These are phyloP conservation scores for Temnothorax longispinosus DNA, from an alignment of 1,140 invertebrate genomes.

Conservation along the genomic window DNA sequence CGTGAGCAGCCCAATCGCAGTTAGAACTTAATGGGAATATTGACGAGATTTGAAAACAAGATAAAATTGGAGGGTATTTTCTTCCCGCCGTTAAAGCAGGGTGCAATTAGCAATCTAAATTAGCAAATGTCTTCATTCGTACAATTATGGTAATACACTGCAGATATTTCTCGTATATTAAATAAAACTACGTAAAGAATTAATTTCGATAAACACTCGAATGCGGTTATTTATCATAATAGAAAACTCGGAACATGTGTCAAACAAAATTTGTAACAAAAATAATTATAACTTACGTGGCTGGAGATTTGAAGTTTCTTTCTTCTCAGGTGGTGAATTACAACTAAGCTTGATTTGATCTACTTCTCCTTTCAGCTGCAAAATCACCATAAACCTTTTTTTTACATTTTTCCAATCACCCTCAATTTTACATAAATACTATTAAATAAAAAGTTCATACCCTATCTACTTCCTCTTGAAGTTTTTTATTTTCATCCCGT, in stretches of 20 bases:
- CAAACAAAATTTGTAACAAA: conserved; percentile 31
- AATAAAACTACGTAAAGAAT: conserved; percentile 1
- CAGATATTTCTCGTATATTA: conserved; percentile 1
- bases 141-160: not conserved
- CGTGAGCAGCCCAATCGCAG: conserved; percentile 27
- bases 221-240: conserved; percentile 1
- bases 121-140: not conserved
- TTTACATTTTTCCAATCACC: conserved; percentile 1
- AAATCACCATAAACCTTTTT: conserved; percentile 2
- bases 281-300: conserved; percentile 73
- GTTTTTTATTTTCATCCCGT: conserved; percentile 79
- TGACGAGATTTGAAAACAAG: conserved; percentile 3
- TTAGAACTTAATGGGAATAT: conserved; percentile 52
- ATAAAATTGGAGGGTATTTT: not conserved
- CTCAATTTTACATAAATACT: not conserved
- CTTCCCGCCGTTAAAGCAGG: conserved; percentile 21
- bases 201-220: not conserved
- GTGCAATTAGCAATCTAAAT: conserved; percentile 47
- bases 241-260: not conserved
- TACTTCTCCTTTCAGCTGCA: conserved; percentile 78
- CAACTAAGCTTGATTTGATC: conserved; percentile 75
- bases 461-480: conserved; percentile 79
- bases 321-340: conserved; percentile 67
- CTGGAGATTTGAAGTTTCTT: not conserved
- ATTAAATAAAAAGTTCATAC: conserved; percentile 65